Evolutionary conservation across 2,797 vertebrate species (phyloP), one percentile per base, ranked within the genome.

Genomic region (Pseudomugil gertrudae): DNA sequence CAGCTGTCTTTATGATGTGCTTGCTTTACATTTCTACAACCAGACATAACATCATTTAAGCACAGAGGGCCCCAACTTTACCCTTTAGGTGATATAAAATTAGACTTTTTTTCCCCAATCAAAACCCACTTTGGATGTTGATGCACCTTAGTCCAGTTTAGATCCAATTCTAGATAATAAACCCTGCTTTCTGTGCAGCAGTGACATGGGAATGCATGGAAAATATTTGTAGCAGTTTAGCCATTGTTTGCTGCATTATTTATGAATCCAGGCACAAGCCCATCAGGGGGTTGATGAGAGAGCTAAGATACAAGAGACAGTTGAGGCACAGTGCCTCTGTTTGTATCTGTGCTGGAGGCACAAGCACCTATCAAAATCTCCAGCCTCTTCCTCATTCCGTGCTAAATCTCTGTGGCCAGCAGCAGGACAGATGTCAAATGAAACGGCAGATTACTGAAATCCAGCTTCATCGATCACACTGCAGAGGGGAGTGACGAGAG

Each of bases 381-480:
- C 26, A 30, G 75, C 68, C 74, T 60, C 79, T 78, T 73, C 69
- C 70, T 79, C 69, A 63, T 85, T 87, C 66, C 59, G 66, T 70
- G 53, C 75, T 72, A 84, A 84, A 81, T 81, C 83, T 88, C 80
- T 79, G 36, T 66, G 76, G 81, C 77, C 55, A 21, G 71, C 74
- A 36, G 50, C 35, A 70, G 84, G 78, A 85, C 76, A 52, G 75
- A 84, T 83, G 80, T 91, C 90, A 91, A 87, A 85, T 83, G 78
- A 90, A 87, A 87, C 78, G n/a, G n/a, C n/a, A 72, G 91, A 92
- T 90, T 80, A 82, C 79, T 9, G 45, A 79, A 83, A 88, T 88
- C 81, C 84, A 66, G 84, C 81, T 66, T 66, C 85, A 90, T 93
- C 78, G 74, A 91, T 91, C 87, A 89, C 53, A 40, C 58, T 2